A percentile compares a stretch with the other conserved stretches of the same genome.
phyloP scores from a whole-genome alignment of 2,888 invertebrate genomes.

The Gisinianus flammeolus region DNA sequence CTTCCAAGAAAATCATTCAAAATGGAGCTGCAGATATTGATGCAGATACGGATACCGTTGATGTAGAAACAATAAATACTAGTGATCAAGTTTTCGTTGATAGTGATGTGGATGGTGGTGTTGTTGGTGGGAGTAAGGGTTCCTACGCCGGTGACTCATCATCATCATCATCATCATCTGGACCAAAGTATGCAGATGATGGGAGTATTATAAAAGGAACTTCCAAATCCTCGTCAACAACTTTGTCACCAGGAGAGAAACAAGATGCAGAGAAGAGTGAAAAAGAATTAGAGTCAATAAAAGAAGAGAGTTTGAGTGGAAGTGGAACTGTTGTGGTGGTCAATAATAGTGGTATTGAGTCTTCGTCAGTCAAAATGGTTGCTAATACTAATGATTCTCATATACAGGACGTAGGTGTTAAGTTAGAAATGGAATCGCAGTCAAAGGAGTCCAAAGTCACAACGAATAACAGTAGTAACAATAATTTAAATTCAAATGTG shows the following conservation, averaged over 20 bases:
- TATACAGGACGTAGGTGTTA: constrained; percentile 33
- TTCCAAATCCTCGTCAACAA: not conserved
- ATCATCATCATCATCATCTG: not conserved
- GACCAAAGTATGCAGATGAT: not conserved
- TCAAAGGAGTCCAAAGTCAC: constrained; percentile 27
- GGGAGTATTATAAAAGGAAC: not conserved
- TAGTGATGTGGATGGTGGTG: not conserved
- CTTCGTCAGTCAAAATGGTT: constrained; percentile 37
- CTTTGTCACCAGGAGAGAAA: constrained; percentile 24
- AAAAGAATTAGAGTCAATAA: constrained; percentile 54
- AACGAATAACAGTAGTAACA: constrained; percentile 23
- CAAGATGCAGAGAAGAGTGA: constrained; percentile 48
- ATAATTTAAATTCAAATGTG: constrained; percentile 4
- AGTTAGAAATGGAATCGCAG: constrained; percentile 21
- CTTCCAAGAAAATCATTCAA: not conserved
- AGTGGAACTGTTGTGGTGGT: constrained; percentile 41
- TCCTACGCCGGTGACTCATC: not conserved
- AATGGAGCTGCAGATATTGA: constrained; percentile 9
- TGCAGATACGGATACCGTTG: not conserved
- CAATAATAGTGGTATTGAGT: constrained; percentile 7
- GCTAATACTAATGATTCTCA: constrained; percentile 35
- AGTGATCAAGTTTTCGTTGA: not conserved
- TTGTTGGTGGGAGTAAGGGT: not conserved
- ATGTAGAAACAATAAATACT: constrained; percentile 1
- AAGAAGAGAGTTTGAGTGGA: constrained; percentile 49